Base-by-base conservation (phyloP, 2,888 invertebrate genomes). In the Nephrotoma appendiculata region DNA sequence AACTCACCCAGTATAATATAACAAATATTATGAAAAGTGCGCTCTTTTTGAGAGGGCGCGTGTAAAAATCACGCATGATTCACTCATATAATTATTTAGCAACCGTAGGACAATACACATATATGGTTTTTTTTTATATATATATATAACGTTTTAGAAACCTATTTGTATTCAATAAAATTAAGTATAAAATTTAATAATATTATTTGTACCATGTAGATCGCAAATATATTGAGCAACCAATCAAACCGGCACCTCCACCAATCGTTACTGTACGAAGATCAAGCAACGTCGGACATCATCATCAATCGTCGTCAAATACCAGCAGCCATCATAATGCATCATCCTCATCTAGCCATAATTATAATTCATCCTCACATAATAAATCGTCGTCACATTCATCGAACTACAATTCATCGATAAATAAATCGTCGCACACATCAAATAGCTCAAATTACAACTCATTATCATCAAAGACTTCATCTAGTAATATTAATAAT, bases 211-310 rank as follows among this genome's bases (percentile, higher is more conserved):
- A 52, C 11, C 12, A 43, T 31, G 83, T 87, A 92, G 92, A 97
- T 92, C 94, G 97, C 87, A 95, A 96, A 90, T 97, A 96, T 91
- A 96, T 97, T 89, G 97, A 97, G 88, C 95, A 96, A 89, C 96
- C 96, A 2, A 92, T 96, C 89, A 91, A 96, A 90, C 96, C 96
- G 45, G 95, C 96, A 87, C 96, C 96, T 45, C 91, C 95, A 86
- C 95, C 95, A 87, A 94, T 91, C 87, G 89, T 96, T 87, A 94
- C 95, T 87, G 93, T 93, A 88, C 93, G 94, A 90, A 94, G 94
- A 52, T 93, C 93, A 91, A 91, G 92, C 57, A 90, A 91, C 91
- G 83, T 86, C 86, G 88, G 88, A 42, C 86, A 88, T 57, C 86
- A 85, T 57, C 52, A 52, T 11, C 86, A 87, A 86, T 87, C 71